phyloP scores from a whole-genome alignment of 2,113 vertebrate genomes.

The Leptosomus discolor region DNA sequence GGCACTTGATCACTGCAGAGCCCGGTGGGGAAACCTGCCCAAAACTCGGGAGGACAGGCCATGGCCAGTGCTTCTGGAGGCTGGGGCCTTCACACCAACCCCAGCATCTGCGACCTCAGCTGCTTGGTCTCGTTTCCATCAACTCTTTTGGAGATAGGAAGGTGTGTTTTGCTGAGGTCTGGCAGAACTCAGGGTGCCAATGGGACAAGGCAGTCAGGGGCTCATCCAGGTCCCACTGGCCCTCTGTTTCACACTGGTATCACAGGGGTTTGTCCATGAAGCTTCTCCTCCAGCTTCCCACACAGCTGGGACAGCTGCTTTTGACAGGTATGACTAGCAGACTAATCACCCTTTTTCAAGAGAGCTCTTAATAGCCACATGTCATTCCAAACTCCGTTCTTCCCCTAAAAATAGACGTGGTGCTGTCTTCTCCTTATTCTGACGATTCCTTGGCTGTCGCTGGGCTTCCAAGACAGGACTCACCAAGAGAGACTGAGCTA shows the following conservation, averaged over 20 bases:
- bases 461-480: neutral
- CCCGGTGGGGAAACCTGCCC: neutral
- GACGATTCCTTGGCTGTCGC: neutral
- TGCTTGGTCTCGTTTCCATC: neutral
- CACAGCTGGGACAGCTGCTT: neutral
- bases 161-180: neutral
- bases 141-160: neutral
- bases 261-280: neutral
- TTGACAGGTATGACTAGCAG: neutral
- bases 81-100: neutral
- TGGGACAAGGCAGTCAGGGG: neutral
- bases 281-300: neutral
- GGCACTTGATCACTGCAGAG: neutral
- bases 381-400: neutral
- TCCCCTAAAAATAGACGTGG: neutral
- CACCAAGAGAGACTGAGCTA: neutral
- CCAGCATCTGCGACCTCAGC: neutral
- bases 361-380: neutral
- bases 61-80: neutral
- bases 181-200: neutral
- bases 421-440: neutral
- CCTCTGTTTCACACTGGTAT: neutral
- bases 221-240: neutral
- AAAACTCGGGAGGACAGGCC: neutral
- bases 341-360: neutral